Conservation (phyloP, 1,140 invertebrate genomes). For the Atta cephalotes region DNA sequence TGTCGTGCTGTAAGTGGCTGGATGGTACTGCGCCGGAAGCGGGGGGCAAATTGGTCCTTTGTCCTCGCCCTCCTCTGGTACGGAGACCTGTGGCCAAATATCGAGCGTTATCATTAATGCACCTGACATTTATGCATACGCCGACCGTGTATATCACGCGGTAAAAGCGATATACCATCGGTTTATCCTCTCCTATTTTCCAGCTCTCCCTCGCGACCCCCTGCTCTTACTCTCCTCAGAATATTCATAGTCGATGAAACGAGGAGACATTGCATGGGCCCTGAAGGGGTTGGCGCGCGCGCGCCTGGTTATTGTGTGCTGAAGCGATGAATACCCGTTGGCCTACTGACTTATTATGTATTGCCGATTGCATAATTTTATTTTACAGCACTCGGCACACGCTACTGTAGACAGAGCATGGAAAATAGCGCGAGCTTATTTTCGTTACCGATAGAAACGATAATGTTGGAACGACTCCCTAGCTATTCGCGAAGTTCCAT, state of each 20-base stretch:
- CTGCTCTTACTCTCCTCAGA: conserved; percentile 18
- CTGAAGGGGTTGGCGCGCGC: conserved; percentile 8
- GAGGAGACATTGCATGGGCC: not conserved
- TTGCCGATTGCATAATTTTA: conserved; percentile 46
- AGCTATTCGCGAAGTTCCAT: conserved; percentile 3
- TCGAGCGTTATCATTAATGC: conserved; percentile 83
- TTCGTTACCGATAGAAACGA: conserved; percentile 9
- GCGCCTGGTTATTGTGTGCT: conserved; percentile 36
- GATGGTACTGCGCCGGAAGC: conserved; percentile 83
- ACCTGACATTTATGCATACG: conserved; percentile 81
- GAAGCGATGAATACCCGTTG: conserved; percentile 7
- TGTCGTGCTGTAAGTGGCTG: conserved; percentile 80
- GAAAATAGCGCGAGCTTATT: conserved; percentile 5
- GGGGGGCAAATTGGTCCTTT: conserved; percentile 86
- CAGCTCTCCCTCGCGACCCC: conserved; percentile 25
- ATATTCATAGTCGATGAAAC: conserved; percentile 62
- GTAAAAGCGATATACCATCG: conserved; percentile 69
- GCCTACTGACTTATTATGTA: conserved; percentile 41
- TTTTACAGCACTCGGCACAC: conserved; percentile 37
- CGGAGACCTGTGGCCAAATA: conserved; percentile 83
- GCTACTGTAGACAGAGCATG: not conserved
- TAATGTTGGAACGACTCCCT: conserved; percentile 24
- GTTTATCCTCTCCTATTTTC: conserved; percentile 54
- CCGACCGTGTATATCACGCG: conserved; percentile 61
- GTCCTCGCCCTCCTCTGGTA: conserved; percentile 78